Base-by-base conservation (phyloP, 2,113 vertebrate genomes). In the Alligator sinensis region DNA sequence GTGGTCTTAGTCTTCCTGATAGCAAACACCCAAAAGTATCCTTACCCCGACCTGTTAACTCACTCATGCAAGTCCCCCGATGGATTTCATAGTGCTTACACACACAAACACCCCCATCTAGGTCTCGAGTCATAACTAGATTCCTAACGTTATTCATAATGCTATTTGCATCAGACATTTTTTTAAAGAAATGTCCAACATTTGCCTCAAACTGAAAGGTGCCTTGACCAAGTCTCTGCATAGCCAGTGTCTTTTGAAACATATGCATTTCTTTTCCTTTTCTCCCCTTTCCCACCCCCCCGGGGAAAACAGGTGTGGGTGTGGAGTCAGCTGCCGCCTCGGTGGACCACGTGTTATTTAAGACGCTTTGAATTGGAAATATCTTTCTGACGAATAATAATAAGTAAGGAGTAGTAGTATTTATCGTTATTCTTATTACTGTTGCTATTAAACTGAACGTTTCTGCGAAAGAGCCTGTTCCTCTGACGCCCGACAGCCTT, bases 141-240 rank as follows among this genome's bases (percentile, higher is more conserved):
- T 47, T 47, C 47, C 66, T 75, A 64, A 79, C 55, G 11, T 79
- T 18, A 27, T 91, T 86, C 93, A 68, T 77, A 88, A 81, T 94
- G 92, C 19, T 61, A 91, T 91, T 94, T 92, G 88, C 91, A 77
- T 85, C 38, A 1, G 3, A 0, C 88, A 47, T 47, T 8, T 47
- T 47, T 47, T 47, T 9, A 47, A 47, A 9, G 47, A 47, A 47
- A 47, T 47, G 47, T 47, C 28, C 28, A 68, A 68, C 63, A 5
- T 24, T 81, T 27, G 75, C 78, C 16, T 58, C 21, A 78, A 17
- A 9, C 15, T 11, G 3, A 66, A 66, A n/a, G 64, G 28, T 66
- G 27, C 15, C 28, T 8, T 27, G 27, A 66, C n/a, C n/a, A 66
- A 66, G 15, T 66, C 64, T 66, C 27, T 16, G 12, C 7, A 66